Conservation (phyloP, 2,888 invertebrate genomes). For the Eupithecia inturbata region DNA sequence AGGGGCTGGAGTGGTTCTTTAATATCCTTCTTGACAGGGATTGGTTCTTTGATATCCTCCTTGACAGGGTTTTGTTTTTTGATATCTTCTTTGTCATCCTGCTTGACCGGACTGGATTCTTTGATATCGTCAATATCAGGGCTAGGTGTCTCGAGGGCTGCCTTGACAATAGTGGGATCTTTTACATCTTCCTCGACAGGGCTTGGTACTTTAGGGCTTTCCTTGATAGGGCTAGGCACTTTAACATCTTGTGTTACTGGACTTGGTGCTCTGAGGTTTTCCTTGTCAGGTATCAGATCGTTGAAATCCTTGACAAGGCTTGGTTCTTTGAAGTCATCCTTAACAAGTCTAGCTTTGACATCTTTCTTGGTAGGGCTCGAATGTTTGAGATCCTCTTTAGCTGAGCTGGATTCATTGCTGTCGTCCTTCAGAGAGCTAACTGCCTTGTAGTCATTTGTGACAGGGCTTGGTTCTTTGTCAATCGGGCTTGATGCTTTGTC, state of each 20-base stretch:
- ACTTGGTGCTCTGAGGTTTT: too few relatives aligned
- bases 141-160: conserved; percentile 5
- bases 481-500: conserved; percentile 14
- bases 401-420: too few relatives aligned
- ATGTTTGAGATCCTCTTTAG: too few relatives aligned
- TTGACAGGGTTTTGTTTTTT: conserved; percentile 21
- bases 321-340: conserved; percentile 19
- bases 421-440: too few relatives aligned
- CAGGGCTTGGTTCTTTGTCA: too few relatives aligned
- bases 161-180: conserved; percentile 10
- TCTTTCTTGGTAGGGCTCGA: too few relatives aligned
- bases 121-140: conserved; percentile 18
- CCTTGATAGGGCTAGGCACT: too few relatives aligned
- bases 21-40: too few relatives aligned
- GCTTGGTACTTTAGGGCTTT: not conserved
- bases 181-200: conserved; percentile 24
- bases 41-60: not conserved
- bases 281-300: too few relatives aligned
- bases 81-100: conserved; percentile 5
- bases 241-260: too few relatives aligned
- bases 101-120: not conserved
- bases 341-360: conserved; percentile 17
- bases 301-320: conserved; percentile 25
- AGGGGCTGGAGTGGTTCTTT: too few relatives aligned
- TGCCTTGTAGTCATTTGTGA: too few relatives aligned